Evolutionary conservation across 2,888 invertebrate species (phyloP).

Genomic region (Pardosa pseudoannulata): DNA sequence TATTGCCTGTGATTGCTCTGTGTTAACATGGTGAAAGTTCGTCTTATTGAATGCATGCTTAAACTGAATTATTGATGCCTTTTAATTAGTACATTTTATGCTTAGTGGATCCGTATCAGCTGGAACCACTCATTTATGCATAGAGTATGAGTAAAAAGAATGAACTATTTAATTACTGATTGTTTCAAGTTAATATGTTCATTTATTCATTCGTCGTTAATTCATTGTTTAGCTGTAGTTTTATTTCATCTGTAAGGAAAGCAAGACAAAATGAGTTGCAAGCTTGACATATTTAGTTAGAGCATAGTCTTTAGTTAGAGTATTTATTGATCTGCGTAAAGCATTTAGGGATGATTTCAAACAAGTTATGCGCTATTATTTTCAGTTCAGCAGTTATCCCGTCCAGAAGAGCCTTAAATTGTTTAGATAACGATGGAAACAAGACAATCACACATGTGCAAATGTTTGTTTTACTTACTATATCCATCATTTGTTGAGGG

Average conservation of each 20-base stretch:
- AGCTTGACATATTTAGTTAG: background rate
- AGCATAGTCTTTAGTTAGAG: background rate
- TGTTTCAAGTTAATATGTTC: too few species aligned
- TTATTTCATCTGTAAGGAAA: constrained; percentile 5
- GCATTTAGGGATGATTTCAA: background rate
- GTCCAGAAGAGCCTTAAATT: background rate
- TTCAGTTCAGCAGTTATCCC: background rate
- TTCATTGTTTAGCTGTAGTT: background rate
- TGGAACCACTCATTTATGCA: too few species aligned
- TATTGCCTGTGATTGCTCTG: too few species aligned
- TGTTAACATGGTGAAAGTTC: too few species aligned
- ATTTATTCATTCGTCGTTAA: background rate
- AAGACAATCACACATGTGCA: background rate
- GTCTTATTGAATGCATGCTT: too few species aligned
- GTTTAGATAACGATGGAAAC: background rate
- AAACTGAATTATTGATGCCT: too few species aligned
- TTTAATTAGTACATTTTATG: too few species aligned
- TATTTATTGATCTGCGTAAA: background rate
- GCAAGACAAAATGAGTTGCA: background rate
- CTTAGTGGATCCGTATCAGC: too few species aligned
- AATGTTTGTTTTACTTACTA: background rate
- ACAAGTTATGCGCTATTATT: background rate
- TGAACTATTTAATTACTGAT: too few species aligned
- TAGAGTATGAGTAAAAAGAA: too few species aligned
- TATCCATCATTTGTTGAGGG: background rate